phyloP scores from a whole-genome alignment of 1,140 invertebrate species.

The Pteromalus puparum region DNA sequence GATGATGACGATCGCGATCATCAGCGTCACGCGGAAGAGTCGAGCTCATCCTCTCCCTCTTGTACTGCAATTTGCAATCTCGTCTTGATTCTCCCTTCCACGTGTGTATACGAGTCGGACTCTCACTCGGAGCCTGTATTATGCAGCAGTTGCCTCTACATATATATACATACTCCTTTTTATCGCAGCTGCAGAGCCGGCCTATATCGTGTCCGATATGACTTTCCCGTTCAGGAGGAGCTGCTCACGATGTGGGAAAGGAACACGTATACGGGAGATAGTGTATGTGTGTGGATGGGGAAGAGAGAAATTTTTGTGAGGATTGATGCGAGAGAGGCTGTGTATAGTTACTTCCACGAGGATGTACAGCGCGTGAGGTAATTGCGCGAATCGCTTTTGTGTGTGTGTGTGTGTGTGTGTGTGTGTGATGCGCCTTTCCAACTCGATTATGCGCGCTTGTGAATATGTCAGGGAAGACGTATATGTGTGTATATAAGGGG shows the following conservation, averaged over 20 bases:
- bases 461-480: no score
- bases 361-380: not conserved
- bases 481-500: no score
- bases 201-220: not conserved
- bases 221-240: not conserved
- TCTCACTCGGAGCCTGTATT: not conserved
- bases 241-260: not conserved
- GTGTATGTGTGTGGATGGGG: not conserved
- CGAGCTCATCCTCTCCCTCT: not conserved
- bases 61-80: slow-evolving; percentile 5
- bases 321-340: not conserved
- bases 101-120: not conserved
- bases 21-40: not conserved
- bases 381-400: not conserved
- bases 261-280: not conserved
- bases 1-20: no score
- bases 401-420: not conserved
- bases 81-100: not conserved
- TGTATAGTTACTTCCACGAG: not conserved
- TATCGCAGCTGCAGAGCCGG: not conserved
- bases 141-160: not conserved
- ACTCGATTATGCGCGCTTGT: not conserved
- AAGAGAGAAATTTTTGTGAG: not conserved
- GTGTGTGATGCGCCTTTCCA: not conserved
- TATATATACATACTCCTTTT: not conserved